Percentiles rank a stretch among this genome's conserved stretches.
Evolutionary conservation across 2,888 invertebrate species (phyloP).

Genomic region (Sphecodes monilicornis): DNA sequence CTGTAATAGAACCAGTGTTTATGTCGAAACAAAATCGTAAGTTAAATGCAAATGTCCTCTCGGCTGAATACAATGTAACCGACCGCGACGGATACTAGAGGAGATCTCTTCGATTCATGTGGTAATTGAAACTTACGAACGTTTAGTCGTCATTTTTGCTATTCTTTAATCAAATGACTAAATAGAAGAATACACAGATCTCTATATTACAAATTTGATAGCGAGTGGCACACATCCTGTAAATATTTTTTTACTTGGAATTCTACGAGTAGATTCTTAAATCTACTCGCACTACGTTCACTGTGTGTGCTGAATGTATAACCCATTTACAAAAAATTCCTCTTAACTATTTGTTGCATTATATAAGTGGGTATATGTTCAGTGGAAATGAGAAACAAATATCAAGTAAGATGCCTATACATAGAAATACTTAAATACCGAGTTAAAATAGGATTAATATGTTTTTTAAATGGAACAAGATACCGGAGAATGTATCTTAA

Average conservation of each 20-base stretch:
- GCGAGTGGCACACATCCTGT: conserved; percentile 51
- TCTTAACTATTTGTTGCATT: conserved; percentile 29
- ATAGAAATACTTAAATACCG: conserved; percentile 26
- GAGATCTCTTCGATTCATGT: conserved; percentile 24
- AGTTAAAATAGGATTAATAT: conserved; percentile 41
- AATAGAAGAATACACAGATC: conserved; percentile 27
- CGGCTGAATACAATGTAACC: neutral
- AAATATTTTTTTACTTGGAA: conserved; percentile 61
- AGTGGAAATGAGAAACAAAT: conserved; percentile 35
- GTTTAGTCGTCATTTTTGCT: conserved; percentile 10
- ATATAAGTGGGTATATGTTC: conserved; percentile 49
- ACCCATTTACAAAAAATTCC: conserved; percentile 28
- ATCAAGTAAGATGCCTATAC: conserved; percentile 49
- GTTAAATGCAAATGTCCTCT: neutral
- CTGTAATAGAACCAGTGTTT: conserved; percentile 18
- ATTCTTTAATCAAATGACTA: conserved; percentile 5
- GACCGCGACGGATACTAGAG: neutral
- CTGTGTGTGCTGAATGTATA: conserved; percentile 50
- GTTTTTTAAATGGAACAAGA: conserved; percentile 45
- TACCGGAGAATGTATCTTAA: conserved; percentile 48
- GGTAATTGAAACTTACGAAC: neutral
- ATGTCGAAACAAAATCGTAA: neutral
- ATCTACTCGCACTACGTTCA: conserved; percentile 40
- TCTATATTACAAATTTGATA: conserved; percentile 50
- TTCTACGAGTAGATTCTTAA: conserved; percentile 36